Base-by-base conservation (phyloP, 2,797 vertebrate species). In the Rhabdophis nuchalis region DNA sequence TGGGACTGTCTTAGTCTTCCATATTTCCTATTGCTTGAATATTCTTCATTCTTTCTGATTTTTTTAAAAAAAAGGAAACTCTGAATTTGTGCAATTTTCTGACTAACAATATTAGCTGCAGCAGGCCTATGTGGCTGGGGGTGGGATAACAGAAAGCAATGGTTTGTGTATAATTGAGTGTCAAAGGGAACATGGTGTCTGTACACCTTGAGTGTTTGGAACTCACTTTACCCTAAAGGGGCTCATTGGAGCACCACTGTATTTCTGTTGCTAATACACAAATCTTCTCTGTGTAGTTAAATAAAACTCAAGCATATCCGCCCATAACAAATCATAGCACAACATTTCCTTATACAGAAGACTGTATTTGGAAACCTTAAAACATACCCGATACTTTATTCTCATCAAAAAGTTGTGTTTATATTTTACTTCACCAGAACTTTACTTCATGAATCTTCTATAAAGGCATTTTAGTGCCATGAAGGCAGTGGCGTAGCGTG, bases 371-470 rank as follows among this genome's bases (percentile, higher is more conserved):
- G 68, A 56, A 36, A 93, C n/a, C 54, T 25, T 27, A 54, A 77
- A 91, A 23, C 0, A 0, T 3, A 50, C 1, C 14, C 20, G 25
- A 36, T 60, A 32, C 60, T 36, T 85, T 90, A 14, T 2, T 18
- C 54, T 53, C 46, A 25, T 36, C n/a, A 60, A 57, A 85, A 64
- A 77, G 89, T 1, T 86, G 53, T 36, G 52, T 89, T 9, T 61
- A 58, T 36, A 46, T 89, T 9, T 61, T 86, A 13, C 32, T 5
- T 14, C 82, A 52, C 3, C 0, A 0, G 87, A 18, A 0, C 2
- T 52, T 27, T 89, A 77, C 72, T 77, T 16, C 77, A 58, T 56
- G 16, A 27, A 77, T 56, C 53, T 82, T 27, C 25, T 52, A 3
- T 68, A 23, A 7, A 52, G 52, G 60, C 60, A 64, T 82, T 46